phyloP scores from a whole-genome alignment of 2,113 vertebrate species.

The Erythrocercus mccallii region DNA sequence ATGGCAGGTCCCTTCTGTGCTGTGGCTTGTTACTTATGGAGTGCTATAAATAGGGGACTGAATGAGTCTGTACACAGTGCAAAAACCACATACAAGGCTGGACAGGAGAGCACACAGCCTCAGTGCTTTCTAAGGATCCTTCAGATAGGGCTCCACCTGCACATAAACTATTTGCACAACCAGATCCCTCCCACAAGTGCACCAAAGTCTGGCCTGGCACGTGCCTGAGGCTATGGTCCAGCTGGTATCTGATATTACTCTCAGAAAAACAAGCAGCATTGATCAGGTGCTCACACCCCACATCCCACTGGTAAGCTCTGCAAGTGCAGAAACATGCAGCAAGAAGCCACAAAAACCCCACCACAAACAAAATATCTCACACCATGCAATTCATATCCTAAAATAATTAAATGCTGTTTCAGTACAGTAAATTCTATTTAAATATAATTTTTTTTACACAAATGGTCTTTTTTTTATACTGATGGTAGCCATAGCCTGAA shows the following conservation, averaged over 20 bases:
- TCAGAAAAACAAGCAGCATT: not conserved
- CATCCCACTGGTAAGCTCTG: too few relatives aligned
- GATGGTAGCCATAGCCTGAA: not conserved
- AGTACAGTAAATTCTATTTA: not conserved
- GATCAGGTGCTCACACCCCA: not conserved
- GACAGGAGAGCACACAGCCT: not conserved
- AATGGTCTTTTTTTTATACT: too few relatives aligned
- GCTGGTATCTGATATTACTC: not conserved
- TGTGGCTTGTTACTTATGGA: not conserved
- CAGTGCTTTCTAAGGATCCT: not conserved
- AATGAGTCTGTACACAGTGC: not conserved
- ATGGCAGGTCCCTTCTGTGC: not conserved
- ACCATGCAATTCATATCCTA: not conserved
- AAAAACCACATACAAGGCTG: not conserved
- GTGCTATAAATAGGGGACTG: slow-evolving; percentile 11
- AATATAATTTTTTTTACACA: not conserved
- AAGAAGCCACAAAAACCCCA: not conserved
- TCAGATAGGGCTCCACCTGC: not conserved
- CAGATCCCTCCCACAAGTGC: not conserved
- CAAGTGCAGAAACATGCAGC: not conserved
- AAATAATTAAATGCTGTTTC: not conserved
- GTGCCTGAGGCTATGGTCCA: not conserved
- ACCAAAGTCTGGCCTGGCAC: not conserved
- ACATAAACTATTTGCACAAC: not conserved
- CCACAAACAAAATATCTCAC: not conserved